Percentiles rank a stretch among this genome's conserved stretches.
These are phyloP conservation scores for Psettodes erumei DNA, from an alignment of 2,113 vertebrate genomes.

Conservation along the genomic window DNA sequence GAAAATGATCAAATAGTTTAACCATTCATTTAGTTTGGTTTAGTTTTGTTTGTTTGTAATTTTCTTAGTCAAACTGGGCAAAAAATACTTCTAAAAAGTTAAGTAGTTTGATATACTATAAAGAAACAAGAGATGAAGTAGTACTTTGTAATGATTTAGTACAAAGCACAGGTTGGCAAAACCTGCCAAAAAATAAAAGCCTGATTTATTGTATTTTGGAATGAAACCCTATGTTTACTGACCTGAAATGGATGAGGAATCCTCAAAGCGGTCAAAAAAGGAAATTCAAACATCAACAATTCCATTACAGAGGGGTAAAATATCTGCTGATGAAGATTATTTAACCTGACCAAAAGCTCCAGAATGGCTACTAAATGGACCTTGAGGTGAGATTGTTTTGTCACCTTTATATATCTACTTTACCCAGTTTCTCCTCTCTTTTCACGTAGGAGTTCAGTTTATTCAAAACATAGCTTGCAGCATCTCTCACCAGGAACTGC, in stretches of 20 bases:
- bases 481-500: slow-evolving; percentile 86
- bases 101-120: background rate
- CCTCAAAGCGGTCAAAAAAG: background rate
- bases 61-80: background rate
- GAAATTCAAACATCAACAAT: background rate
- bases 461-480: background rate
- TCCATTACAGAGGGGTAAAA: background rate
- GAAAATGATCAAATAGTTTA: background rate
- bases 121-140: background rate
- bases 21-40: too few relatives aligned
- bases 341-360: background rate
- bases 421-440: background rate
- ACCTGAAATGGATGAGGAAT: background rate
- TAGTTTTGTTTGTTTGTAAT: background rate
- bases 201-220: background rate
- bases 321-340: background rate
- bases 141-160: background rate
- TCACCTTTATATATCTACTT: background rate
- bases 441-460: background rate
- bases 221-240: background rate
- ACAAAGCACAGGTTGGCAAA: background rate
- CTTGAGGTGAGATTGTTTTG: too few relatives aligned
- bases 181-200: background rate
- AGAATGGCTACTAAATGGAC: background rate
- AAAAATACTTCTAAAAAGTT: background rate